Evolutionary conservation across 2,113 vertebrate genomes (phyloP).

Genomic region (Pachyramphus minor): DNA sequence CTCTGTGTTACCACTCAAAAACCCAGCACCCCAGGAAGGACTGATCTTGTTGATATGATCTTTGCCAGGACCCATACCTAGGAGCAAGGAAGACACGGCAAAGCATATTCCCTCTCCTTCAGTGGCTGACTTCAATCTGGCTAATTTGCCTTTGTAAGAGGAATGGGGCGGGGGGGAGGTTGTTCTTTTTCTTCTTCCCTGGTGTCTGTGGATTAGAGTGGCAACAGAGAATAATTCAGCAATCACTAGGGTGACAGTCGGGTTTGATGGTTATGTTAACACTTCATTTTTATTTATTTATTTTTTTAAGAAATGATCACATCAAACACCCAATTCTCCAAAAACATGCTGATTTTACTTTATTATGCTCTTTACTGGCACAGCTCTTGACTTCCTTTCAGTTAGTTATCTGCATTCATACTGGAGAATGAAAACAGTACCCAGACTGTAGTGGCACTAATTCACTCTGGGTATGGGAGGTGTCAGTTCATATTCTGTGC

Average conservation of each 20-base stretch:
- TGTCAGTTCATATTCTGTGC: neutral
- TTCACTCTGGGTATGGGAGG: neutral
- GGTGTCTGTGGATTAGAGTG: neutral
- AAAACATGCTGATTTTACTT: neutral
- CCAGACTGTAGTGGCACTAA: neutral
- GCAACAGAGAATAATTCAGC: neutral
- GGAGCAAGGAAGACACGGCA: slow-evolving; percentile 21
- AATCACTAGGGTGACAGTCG: neutral
- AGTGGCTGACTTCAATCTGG: slow-evolving; percentile 54
- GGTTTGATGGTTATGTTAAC: neutral
- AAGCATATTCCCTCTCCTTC: slow-evolving; percentile 51
- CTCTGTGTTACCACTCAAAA: slow-evolving; percentile 30
- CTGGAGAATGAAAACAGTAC: neutral
- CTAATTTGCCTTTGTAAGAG: slow-evolving; percentile 42
- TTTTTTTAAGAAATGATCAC: neutral
- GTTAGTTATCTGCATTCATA: neutral
- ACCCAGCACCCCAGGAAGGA: slow-evolving; percentile 47
- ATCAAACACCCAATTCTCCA: neutral
- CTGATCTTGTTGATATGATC: slow-evolving; percentile 36
- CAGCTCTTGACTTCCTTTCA: neutral
- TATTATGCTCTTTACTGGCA: neutral
- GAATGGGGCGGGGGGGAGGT: neutral
- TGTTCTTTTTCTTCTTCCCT: slow-evolving; percentile 23
- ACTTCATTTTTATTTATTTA: neutral
- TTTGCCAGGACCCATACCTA: slow-evolving; percentile 54